Percentiles rank a stretch among this genome's conserved stretches.
Evolutionary conservation across 1,140 invertebrate species (phyloP).

Genomic region (Phocides pigmalion): DNA sequence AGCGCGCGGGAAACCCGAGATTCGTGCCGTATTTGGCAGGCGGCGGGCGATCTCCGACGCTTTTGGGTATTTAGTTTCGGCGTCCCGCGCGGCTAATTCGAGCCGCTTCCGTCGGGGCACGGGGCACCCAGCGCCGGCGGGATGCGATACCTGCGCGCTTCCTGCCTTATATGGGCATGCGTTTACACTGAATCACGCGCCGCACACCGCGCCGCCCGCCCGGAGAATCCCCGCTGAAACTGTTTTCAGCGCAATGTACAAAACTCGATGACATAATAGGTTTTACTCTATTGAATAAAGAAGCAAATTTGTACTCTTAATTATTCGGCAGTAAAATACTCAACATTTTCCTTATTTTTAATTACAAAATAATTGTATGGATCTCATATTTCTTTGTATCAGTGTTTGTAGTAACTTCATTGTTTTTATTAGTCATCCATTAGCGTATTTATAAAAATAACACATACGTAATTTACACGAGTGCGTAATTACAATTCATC

Average conservation of each 20-base stretch:
- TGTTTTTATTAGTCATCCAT: not conserved
- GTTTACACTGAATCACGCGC: constrained; percentile 42
- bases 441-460: not conserved
- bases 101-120: constrained; percentile 43
- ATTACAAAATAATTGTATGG: not conserved
- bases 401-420: not conserved
- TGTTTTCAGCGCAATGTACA: not conserved
- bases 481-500: no score
- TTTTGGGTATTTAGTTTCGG: constrained; percentile 79
- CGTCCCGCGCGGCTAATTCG: constrained; percentile 48
- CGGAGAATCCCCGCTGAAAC: not conserved
- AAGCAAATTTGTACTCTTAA: not conserved
- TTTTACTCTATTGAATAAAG: not conserved
- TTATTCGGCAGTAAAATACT: not conserved
- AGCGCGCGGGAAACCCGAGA: constrained; percentile 71
- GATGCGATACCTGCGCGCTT: constrained; percentile 50
- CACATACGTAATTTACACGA: no score
- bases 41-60: constrained; percentile 58
- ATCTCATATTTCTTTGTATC: not conserved
- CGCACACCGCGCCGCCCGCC: not conserved
- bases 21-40: constrained; percentile 76
- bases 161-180: constrained; percentile 61
- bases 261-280: not conserved
- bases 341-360: not conserved
- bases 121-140: no score